These are phyloP conservation scores for Clarias pachynema DNA, from an alignment of 2,797 vertebrate genomes.

Conservation along the genomic window DNA sequence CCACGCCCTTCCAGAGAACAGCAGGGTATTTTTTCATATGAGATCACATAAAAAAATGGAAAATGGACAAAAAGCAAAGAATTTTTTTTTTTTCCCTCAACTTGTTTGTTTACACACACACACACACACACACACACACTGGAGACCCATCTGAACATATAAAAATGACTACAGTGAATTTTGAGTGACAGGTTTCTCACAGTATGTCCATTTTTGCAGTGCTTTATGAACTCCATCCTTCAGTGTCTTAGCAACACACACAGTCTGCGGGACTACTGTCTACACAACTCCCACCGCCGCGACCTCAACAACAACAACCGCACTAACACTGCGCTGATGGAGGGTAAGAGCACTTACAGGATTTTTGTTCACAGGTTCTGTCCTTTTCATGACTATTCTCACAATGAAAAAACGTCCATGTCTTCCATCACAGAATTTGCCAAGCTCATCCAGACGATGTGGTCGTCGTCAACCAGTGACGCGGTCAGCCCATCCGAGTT, in stretches of 20 bases:
- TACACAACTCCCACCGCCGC: slow-evolving; percentile 89
- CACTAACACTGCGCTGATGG: slow-evolving; percentile 91
- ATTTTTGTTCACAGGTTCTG: neutral
- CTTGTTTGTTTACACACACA: too few species aligned
- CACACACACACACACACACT: too few species aligned
- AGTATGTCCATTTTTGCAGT: slow-evolving; percentile 71
- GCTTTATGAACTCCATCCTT: slow-evolving; percentile 99
- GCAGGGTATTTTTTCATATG: too few species aligned
- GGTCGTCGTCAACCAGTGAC: slow-evolving; percentile 89
- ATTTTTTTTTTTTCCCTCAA: too few species aligned
- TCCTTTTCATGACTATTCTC: neutral
- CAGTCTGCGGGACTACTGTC: slow-evolving; percentile 93
- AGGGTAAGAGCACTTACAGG: slow-evolving; percentile 76
- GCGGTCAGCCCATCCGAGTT: slow-evolving; percentile 95
- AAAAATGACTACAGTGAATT: too few species aligned
- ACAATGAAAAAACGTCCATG: neutral
- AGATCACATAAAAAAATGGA: too few species aligned
- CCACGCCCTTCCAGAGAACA: too few species aligned
- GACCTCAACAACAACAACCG: slow-evolving; percentile 93
- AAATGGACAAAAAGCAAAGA: too few species aligned
- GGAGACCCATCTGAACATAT: too few species aligned
- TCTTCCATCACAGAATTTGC: slow-evolving; percentile 83
- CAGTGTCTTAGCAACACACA: slow-evolving; percentile 98
- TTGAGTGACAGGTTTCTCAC: too few species aligned
- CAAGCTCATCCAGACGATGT: slow-evolving; percentile 94